Percentiles rank a stretch among this genome's conserved stretches.
Evolutionary conservation across 64 coral and sea anemone species (phyloP).

Genomic region (Porites australiensis): DNA sequence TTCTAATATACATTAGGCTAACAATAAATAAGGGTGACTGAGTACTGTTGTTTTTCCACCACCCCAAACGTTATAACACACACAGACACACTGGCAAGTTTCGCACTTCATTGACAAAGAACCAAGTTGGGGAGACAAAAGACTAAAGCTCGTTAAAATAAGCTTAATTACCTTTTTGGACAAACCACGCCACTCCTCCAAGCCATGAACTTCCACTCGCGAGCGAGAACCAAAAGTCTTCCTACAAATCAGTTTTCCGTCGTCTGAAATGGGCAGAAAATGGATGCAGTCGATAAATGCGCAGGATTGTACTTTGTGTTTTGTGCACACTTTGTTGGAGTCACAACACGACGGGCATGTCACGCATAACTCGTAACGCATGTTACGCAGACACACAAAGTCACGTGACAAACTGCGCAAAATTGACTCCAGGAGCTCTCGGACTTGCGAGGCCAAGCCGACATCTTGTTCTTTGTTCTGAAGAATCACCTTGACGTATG

Average conservation of each 20-base stretch:
- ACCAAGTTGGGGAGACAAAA: too few species aligned
- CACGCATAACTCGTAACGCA: slow-evolving; percentile 35
- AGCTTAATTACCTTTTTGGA: not conserved
- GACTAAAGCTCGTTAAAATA: not conserved
- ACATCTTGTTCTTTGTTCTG: not conserved
- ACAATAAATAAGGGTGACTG: too few species aligned
- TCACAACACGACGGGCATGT: slow-evolving; percentile 28
- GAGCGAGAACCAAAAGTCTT: slow-evolving; percentile 50
- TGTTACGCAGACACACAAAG: slow-evolving; percentile 40
- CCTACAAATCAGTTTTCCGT: slow-evolving; percentile 36
- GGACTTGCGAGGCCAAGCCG: not conserved
- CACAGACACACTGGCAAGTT: too few species aligned
- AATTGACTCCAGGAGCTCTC: slow-evolving; percentile 27
- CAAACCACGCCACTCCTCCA: slow-evolving; percentile 37
- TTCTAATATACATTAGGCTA: too few species aligned
- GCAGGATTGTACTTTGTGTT: slow-evolving; percentile 2
- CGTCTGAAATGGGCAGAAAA: slow-evolving; percentile 28
- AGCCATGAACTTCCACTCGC: slow-evolving; percentile 16
- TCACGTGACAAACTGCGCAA: slow-evolving; percentile 31
- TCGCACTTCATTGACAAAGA: too few species aligned
- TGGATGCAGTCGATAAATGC: slow-evolving; percentile 15
- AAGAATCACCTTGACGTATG: slow-evolving; percentile 46
- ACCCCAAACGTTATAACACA: too few species aligned
- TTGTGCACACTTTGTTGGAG: not conserved
- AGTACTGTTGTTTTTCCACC: too few species aligned